phyloP scores from a whole-genome alignment of 2,888 invertebrate genomes.

The Physocephala rufipes region DNA sequence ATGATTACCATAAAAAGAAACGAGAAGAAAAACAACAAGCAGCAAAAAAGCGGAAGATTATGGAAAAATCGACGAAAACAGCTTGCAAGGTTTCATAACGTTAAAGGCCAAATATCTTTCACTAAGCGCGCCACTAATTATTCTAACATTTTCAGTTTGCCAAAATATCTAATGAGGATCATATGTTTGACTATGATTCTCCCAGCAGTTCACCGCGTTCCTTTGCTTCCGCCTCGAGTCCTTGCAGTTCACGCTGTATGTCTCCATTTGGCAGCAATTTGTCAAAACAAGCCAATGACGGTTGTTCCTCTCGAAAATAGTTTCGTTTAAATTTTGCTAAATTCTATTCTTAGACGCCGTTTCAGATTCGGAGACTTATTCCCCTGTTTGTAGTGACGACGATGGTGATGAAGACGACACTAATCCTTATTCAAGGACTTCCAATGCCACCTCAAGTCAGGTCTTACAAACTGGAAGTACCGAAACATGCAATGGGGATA shows the following conservation, averaged over 20 bases:
- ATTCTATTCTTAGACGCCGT: not conserved
- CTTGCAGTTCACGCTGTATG: constrained; percentile 63
- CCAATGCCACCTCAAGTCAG: constrained; percentile 1
- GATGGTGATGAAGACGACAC: constrained; percentile 59
- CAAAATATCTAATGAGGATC: constrained; percentile 54
- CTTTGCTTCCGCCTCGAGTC: constrained; percentile 58
- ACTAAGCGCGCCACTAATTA: not conserved
- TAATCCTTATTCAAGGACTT: not conserved
- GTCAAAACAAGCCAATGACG: constrained; percentile 33
- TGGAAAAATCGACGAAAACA: constrained; percentile 40
- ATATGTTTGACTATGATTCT: constrained; percentile 57
- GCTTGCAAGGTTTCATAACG: constrained; percentile 21
- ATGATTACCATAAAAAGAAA: constrained; percentile 59
- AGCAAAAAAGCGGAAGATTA: constrained; percentile 58
- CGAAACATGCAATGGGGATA: constrained; percentile 52
- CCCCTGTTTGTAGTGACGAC: constrained; percentile 66
- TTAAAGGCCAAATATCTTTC: not conserved
- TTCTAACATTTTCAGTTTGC: constrained; percentile 46
- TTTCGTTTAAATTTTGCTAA: not conserved
- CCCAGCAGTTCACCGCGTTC: constrained; percentile 62
- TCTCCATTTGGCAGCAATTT: constrained; percentile 58
- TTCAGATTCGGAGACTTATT: constrained; percentile 58
- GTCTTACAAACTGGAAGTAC: not conserved
- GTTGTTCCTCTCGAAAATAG: not conserved
- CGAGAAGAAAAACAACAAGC: constrained; percentile 58